A percentile compares a stretch with the other conserved stretches of the same genome.
Conservation (phyloP, 2,888 invertebrate genomes). For the Microchrysa polita region DNA sequence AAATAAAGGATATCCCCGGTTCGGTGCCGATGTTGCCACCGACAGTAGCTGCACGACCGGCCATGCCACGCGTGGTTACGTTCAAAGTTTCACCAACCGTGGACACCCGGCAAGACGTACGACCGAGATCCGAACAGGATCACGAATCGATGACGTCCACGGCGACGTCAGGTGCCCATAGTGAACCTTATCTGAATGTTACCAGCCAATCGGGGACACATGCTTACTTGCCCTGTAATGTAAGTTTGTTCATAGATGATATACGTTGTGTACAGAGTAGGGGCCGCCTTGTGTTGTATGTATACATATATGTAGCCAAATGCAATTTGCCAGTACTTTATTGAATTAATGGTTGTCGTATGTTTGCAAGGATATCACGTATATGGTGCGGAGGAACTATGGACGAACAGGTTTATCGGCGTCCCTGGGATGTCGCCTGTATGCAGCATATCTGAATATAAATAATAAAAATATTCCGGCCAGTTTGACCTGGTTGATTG, state of each 20-base stretch:
- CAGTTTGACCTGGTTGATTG: background rate
- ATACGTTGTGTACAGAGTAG: constrained; percentile 21
- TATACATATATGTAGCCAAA: constrained; percentile 5
- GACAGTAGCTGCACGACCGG: constrained; percentile 50
- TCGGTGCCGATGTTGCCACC: constrained; percentile 47
- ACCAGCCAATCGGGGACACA: constrained; percentile 50
- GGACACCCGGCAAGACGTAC: constrained; percentile 5
- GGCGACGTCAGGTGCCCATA: constrained; percentile 2
- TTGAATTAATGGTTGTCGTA: constrained; percentile 21
- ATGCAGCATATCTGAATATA: background rate
- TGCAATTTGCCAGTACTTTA: constrained; percentile 23
- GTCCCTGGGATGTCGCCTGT: background rate
- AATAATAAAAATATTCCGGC: background rate
- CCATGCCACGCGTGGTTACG: constrained; percentile 36
- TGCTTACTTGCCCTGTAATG: constrained; percentile 44
- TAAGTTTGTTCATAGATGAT: constrained; percentile 27
- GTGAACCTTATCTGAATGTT: constrained; percentile 46
- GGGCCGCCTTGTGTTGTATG: constrained; percentile 25
- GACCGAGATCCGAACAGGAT: too few species aligned
- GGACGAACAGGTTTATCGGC: too few species aligned
- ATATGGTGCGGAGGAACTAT: background rate
- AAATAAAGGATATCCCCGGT: constrained; percentile 49
- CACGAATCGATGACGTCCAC: background rate
- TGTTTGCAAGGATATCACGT: constrained; percentile 10
- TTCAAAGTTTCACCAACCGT: constrained; percentile 33